Percentiles rank a stretch among this genome's conserved stretches.
Evolutionary conservation across 2,888 invertebrate species (phyloP).

Genomic region (Junonia oenone): DNA sequence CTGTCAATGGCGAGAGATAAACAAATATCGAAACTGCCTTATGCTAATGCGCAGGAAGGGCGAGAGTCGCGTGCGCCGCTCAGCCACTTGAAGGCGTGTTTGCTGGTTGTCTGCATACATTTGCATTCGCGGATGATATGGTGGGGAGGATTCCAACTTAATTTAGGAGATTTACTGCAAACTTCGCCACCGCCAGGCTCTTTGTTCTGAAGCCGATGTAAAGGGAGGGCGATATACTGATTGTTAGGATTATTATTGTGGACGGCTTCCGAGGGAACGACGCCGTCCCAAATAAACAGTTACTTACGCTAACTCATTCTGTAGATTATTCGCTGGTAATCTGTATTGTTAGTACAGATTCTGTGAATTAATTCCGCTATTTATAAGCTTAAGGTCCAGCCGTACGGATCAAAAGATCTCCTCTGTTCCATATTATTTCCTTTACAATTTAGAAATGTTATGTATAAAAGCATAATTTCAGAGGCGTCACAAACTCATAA

Average conservation of each 20-base stretch:
- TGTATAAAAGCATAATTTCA: not conserved
- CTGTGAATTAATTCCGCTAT: slow-evolving; percentile 9
- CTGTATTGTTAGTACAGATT: slow-evolving; percentile 7
- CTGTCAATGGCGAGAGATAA: slow-evolving; percentile 31
- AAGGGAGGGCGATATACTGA: slow-evolving; percentile 12
- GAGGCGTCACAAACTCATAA: not conserved
- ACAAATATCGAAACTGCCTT: slow-evolving; percentile 2
- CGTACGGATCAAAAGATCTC: too few relatives aligned
- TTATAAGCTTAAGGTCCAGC: not conserved
- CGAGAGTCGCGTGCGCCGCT: not conserved
- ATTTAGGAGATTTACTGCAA: slow-evolving; percentile 39
- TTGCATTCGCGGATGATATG: slow-evolving; percentile 35
- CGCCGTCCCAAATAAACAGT: slow-evolving; percentile 16
- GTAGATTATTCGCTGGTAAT: slow-evolving; percentile 6
- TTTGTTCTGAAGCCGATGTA: slow-evolving; percentile 15
- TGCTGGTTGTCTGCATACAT: slow-evolving; percentile 35
- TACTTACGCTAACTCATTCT: slow-evolving; percentile 1
- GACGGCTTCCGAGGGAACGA: slow-evolving; percentile 10
- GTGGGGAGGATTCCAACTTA: slow-evolving; percentile 33
- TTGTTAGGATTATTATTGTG: slow-evolving; percentile 14
- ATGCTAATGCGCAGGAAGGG: slow-evolving; percentile 6
- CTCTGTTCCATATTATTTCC: not conserved
- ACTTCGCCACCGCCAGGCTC: slow-evolving; percentile 17
- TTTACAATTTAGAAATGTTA: not conserved
- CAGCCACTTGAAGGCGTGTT: slow-evolving; percentile 22